Evolutionary conservation across 2,113 vertebrate genomes (phyloP).

Genomic region (Varanus komodoensis): DNA sequence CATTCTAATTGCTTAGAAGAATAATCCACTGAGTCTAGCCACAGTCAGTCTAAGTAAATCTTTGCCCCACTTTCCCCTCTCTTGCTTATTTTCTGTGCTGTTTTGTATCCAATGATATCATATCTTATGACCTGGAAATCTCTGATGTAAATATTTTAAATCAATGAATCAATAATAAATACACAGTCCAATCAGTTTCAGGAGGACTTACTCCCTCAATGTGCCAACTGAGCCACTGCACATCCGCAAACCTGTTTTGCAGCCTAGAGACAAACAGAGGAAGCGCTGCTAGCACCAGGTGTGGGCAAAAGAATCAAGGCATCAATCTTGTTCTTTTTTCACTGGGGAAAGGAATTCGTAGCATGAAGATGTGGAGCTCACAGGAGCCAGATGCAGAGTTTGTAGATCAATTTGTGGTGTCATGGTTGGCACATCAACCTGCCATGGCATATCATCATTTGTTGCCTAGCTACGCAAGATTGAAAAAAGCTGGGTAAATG

Average conservation of each 20-base stretch:
- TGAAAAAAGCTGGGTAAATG: background rate
- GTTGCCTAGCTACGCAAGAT: conserved; percentile 8
- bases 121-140: background rate
- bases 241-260: background rate
- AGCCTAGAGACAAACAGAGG: background rate
- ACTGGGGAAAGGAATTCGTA: background rate
- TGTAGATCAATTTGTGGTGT: conserved; percentile 2
- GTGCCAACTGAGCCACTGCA: background rate
- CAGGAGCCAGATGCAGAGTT: background rate
- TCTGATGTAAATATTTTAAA: background rate
- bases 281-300: background rate
- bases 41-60: background rate
- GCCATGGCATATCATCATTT: conserved; percentile 4
- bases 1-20: background rate
- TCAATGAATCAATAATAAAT: background rate
- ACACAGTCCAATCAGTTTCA: background rate
- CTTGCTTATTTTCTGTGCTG: background rate
- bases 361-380: conserved; percentile 10
- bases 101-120: background rate
- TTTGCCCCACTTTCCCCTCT: background rate
- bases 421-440: background rate
- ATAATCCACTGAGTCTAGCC: background rate
- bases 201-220: background rate
- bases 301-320: background rate
- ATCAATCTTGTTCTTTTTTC: background rate